Percentiles rank a stretch among this genome's conserved stretches.
phyloP scores from a whole-genome alignment of 2,113 vertebrate species.

The Colossoma macropomum region DNA sequence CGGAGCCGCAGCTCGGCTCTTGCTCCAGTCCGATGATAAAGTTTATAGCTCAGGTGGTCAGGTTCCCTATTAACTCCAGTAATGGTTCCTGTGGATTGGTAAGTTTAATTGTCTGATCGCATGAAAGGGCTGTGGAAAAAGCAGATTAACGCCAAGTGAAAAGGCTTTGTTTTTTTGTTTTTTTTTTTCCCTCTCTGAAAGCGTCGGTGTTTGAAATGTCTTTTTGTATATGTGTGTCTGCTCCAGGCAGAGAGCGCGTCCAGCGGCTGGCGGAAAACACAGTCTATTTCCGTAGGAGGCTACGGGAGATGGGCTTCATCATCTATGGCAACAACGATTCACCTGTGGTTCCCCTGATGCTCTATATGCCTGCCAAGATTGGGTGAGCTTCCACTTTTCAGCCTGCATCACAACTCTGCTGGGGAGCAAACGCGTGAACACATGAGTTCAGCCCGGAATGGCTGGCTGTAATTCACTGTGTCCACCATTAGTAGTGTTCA shows the following conservation, averaged over 20 bases:
- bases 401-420: no score
- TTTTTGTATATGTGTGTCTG: slow-evolving; percentile 28
- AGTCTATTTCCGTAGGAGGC: slow-evolving; percentile 82
- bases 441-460: no score
- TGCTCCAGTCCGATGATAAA: slow-evolving; percentile 21
- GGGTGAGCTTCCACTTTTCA: slow-evolving; percentile 69
- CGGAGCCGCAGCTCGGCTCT: neutral
- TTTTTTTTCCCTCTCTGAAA: neutral
- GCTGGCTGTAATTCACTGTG: no score
- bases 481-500: no score
- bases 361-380: slow-evolving; percentile 90
- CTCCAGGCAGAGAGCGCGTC: slow-evolving; percentile 79
- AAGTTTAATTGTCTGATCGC: slow-evolving; percentile 52
- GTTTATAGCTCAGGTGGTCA: slow-evolving; percentile 55
- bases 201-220: neutral
- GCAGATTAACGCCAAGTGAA: slow-evolving; percentile 40
- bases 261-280: slow-evolving; percentile 86
- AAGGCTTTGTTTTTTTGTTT: neutral
- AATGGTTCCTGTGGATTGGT: slow-evolving; percentile 46
- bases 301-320: slow-evolving; percentile 87
- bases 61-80: slow-evolving; percentile 43
- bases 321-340: slow-evolving; percentile 91
- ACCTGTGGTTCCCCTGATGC: slow-evolving; percentile 88
- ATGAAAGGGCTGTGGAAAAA: slow-evolving; percentile 55
- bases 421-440: neutral